Base-by-base conservation (phyloP, 2,888 invertebrate genomes). In the Therioaphis trifolii region DNA sequence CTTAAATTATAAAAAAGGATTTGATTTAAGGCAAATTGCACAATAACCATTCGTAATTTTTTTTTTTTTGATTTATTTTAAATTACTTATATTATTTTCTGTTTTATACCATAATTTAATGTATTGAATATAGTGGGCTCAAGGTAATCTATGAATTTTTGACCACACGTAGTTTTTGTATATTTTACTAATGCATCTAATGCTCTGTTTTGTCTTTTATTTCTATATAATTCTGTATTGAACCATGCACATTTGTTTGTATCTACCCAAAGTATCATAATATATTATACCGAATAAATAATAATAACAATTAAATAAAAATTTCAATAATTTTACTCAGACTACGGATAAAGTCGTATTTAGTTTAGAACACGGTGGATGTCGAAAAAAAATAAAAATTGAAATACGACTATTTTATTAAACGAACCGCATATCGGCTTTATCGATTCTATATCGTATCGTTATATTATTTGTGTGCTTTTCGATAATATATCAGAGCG, bases 141-240 rank as follows among this genome's bases (percentile, higher is more conserved):
- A 9, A 27, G 63, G 18, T 63, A n/a, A 24, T 63, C 63, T 35
- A 63, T 63, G 63, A 18, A 63, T 63, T 63, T 29, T 63, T 35
- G 29, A 35, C 35, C 29, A 63, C 63, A 29, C 18, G 2, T 63
- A 18, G 18, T 35, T 63, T 35, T 63, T 29, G 15, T 24, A 35
- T 7, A 35, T 7, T 35, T 35, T 18, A 63, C 63, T 63, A 18
- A 35, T 35, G 27, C 35, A 63, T 63, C 63, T 63, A 18, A 63
- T 15, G 18, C 29, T 35, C 35, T 35, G 35, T 63, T 27, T 63
- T 63, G 35, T 35, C 63, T 35, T 63, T 63, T 63, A 63, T n/a
- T 35, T 63, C 35, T 63, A 63, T 35, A 35, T 63, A 35, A 35
- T 14, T 63, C 29, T 35, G 35, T 35, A 63, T 63, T 63, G 63